phyloP scores from a whole-genome alignment of 1,140 invertebrate genomes.

The Asbolus verrucosus region DNA sequence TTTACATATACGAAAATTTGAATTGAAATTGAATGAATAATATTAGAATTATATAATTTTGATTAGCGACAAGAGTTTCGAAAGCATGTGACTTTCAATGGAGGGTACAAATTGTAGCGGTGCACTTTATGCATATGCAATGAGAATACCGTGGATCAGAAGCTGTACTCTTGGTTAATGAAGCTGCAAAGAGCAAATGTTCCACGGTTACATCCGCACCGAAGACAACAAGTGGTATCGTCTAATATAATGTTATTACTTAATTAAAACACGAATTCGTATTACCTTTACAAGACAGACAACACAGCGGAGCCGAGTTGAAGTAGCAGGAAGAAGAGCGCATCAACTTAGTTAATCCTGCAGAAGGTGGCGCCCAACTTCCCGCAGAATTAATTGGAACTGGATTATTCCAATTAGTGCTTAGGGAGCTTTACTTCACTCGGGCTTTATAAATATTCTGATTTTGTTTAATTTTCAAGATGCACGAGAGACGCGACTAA shows the following conservation, averaged over 20 bases:
- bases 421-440: constrained; percentile 56
- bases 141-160: neutral
- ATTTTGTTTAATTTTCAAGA: constrained; percentile 61
- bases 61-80: no score
- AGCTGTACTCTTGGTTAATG: constrained; percentile 46
- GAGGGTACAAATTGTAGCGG: neutral
- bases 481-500: constrained; percentile 54
- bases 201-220: neutral
- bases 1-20: no score
- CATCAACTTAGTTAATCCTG: constrained; percentile 52
- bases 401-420: constrained; percentile 64
- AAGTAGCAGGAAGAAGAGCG: constrained; percentile 25
- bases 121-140: constrained; percentile 50
- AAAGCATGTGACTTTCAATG: no score
- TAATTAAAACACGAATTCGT: constrained; percentile 62
- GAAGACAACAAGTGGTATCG: constrained; percentile 51
- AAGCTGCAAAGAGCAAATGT: constrained; percentile 35
- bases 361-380: constrained; percentile 61
- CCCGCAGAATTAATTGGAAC: constrained; percentile 63
- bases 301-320: constrained; percentile 7
- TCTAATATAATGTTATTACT: constrained; percentile 56
- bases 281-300: constrained; percentile 61
- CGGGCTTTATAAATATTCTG: constrained; percentile 61
- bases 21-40: no score
- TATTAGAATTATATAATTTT: no score